Percentiles rank a stretch among this genome's conserved stretches.
phyloP scores from a whole-genome alignment of 1,140 invertebrate species.

The Grapholita molesta region DNA sequence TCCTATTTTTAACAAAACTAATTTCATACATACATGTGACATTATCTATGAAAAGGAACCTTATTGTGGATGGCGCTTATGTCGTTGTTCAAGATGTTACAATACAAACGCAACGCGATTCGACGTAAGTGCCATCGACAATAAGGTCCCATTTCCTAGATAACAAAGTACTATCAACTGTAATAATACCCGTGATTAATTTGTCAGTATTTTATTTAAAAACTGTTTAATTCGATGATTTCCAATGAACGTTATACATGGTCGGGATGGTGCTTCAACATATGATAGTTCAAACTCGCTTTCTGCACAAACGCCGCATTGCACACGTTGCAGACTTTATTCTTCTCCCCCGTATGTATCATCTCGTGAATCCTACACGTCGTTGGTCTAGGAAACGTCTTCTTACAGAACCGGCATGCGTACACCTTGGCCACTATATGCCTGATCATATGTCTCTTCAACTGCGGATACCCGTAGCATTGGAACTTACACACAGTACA shows the following conservation, averaged over 20 bases:
- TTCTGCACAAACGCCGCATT: constrained; percentile 76
- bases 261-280: constrained; percentile 24
- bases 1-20: no score
- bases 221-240: no score
- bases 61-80: no score
- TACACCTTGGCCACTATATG: background rate
- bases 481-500: background rate
- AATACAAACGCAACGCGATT: no score
- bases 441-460: background rate
- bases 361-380: constrained; percentile 81
- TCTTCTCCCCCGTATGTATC: constrained; percentile 85
- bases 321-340: constrained; percentile 86
- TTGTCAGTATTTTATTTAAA: no score
- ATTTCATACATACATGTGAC: no score
- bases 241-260: background rate
- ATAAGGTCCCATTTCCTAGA: no score
- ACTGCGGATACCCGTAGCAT: background rate
- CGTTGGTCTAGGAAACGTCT: constrained; percentile 37
- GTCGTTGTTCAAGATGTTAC: no score
- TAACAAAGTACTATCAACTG: no score
- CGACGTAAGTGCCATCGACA: no score
- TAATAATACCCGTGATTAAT: no score
- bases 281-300: constrained; percentile 27
- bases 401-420: constrained; percentile 1
- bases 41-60: no score